Evolutionary conservation across 2,888 invertebrate genomes (phyloP), one percentile per base, ranked within the genome.

Genomic region (Phyllotreta striolata): DNA sequence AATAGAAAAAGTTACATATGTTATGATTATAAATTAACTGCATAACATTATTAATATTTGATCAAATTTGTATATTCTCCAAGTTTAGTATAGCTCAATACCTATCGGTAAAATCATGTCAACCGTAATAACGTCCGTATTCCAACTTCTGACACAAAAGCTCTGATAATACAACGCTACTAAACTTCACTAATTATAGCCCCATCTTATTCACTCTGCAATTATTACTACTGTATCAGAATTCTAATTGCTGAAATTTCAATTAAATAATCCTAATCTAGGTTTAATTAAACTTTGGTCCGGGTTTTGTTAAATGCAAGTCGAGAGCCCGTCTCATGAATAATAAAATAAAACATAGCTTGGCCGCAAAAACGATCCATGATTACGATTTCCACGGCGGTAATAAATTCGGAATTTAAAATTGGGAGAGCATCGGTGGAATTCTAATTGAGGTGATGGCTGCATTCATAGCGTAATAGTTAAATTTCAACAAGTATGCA

Each of bases 251-350:
- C 67, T 44, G 51, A 64, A 66, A 67, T 67, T 67, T 64, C 69
- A 66, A 69, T 69, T 69, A 62, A 63, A 69, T 67, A 69, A 64
- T 66, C 67, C 64, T 67, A 67, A 69, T 67, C 67, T 69, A 57
- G 60, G 61, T 69, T 69, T 69, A 67, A 69, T 69, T 67, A 67
- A 69, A 69, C 64, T 66, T 66, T 57, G 64, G 63, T 55, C 62
- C 38, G 44, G 63, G 67, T 64, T 66, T 64, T 63, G 62, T 63
- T 63, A 60, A 62, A 61, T 56, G 60, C 59, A 62, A 58, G 55
- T 61, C 55, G 61, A 40, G 62, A 62, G 14, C 35, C 44, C 63
- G 58, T 63, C 58, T 65, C 61, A 61, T 62, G 62, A 64, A 62
- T 60, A 67, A 60, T 62, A 56, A 64, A 64, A 61, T 64, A 52